Percentiles rank a stretch among this genome's conserved stretches.
phyloP scores from a whole-genome alignment of 2,113 vertebrate genomes.

The Parus major region DNA sequence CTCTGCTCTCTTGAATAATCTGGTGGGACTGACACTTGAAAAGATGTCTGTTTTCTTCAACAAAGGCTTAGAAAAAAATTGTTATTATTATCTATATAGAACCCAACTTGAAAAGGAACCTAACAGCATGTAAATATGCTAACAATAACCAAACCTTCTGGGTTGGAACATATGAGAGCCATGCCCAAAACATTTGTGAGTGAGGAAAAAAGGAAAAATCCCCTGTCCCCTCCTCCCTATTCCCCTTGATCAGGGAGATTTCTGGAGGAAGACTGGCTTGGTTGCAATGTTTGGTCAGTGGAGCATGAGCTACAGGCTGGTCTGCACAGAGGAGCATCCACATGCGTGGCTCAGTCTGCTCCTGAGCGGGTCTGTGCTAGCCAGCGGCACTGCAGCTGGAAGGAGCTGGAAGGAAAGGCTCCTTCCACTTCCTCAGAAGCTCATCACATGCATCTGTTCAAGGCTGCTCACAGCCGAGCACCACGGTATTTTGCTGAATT shows the following conservation, averaged over 20 bases:
- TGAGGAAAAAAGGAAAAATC: not conserved
- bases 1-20: not conserved
- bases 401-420: not conserved
- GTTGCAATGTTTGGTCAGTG: rapidly evolving
- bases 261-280: not conserved
- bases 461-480: not conserved
- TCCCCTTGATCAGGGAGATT: not conserved
- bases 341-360: rapidly evolving
- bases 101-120: not conserved
- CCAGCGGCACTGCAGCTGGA: rapidly evolving
- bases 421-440: not conserved
- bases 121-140: not conserved
- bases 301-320: not conserved
- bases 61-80: not conserved
- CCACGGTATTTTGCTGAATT: not conserved
- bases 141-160: not conserved
- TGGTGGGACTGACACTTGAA: not conserved
- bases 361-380: rapidly evolving
- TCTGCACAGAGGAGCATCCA: rapidly evolving
- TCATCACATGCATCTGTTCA: not conserved
- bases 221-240: not conserved
- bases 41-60: not conserved
- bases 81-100: not conserved
- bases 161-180: not conserved
- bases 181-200: not conserved